Percentiles rank a stretch among this genome's conserved stretches.
Evolutionary conservation across 2,797 vertebrate genomes (phyloP).

Genomic region (Poecile montanus): DNA sequence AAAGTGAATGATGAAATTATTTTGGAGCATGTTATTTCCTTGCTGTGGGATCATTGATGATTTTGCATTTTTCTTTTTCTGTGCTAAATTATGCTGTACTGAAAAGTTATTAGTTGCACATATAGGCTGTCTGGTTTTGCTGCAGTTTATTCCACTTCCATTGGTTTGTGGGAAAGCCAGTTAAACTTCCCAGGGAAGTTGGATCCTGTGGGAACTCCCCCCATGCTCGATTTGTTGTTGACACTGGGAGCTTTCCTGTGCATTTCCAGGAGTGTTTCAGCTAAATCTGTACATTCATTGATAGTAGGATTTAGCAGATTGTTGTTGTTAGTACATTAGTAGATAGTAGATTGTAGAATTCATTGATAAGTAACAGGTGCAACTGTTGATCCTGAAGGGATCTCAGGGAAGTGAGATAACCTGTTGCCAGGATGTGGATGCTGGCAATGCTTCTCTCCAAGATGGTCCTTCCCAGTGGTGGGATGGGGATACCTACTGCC

Average conservation of each 20-base stretch:
- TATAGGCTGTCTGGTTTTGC: not conserved
- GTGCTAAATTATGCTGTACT: not conserved
- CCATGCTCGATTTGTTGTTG: not conserved
- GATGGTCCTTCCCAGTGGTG: accelerated
- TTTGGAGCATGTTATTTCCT: not conserved
- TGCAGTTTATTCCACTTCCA: not conserved
- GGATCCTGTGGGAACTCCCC: not conserved
- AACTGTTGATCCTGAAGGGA: not conserved
- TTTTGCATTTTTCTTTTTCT: not conserved
- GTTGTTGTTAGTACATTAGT: too few species aligned
- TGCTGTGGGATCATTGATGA: not conserved
- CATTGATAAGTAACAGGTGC: not conserved
- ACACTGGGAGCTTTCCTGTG: not conserved
- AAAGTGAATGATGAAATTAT: not conserved
- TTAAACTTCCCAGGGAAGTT: not conserved
- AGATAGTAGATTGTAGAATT: not conserved
- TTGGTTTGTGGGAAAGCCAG: not conserved
- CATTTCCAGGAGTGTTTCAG: not conserved
- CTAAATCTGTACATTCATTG: not conserved
- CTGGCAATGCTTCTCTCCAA: not conserved
- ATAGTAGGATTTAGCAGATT: too few species aligned
- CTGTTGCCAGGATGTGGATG: accelerated
- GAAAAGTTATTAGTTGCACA: not conserved
- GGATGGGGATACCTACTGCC: not conserved
- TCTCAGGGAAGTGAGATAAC: not conserved